phyloP scores from a whole-genome alignment of 2,113 vertebrate genomes.

The Orcinus orca region DNA sequence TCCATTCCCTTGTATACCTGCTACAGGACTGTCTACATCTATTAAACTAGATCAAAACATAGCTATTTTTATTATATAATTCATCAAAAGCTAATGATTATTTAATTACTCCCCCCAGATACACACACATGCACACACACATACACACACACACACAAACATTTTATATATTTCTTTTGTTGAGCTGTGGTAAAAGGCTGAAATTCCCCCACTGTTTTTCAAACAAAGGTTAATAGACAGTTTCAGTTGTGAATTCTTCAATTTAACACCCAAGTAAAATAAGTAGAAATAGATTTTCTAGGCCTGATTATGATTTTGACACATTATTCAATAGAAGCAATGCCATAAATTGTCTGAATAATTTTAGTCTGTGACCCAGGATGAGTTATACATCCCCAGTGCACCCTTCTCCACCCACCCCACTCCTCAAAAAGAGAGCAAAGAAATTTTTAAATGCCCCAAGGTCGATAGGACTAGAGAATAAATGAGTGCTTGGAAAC shows the following conservation, averaged over 20 bases:
- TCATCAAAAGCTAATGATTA: neutral
- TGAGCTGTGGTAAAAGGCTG: neutral
- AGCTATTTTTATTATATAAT: neutral
- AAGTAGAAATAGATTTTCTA: neutral
- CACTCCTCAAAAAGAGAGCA: neutral
- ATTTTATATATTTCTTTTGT: neutral
- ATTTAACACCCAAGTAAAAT: neutral
- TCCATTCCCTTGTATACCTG: neutral
- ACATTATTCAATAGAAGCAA: neutral
- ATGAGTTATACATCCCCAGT: neutral
- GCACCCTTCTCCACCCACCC: neutral
- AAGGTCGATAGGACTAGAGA: neutral
- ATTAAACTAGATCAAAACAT: neutral
- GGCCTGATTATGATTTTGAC: neutral
- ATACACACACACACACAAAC: neutral
- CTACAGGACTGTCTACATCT: neutral
- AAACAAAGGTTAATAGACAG: neutral
- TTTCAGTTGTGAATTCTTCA: neutral
- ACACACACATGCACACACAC: neutral
- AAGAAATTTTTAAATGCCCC: neutral
- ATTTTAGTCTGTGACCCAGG: neutral
- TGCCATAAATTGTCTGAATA: neutral
- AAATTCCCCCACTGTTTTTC: neutral
- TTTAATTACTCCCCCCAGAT: neutral
- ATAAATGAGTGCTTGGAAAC: neutral